These are phyloP conservation scores for Martes flavigula DNA, from an alignment of 2,797 vertebrate species.

Conservation along the genomic window DNA sequence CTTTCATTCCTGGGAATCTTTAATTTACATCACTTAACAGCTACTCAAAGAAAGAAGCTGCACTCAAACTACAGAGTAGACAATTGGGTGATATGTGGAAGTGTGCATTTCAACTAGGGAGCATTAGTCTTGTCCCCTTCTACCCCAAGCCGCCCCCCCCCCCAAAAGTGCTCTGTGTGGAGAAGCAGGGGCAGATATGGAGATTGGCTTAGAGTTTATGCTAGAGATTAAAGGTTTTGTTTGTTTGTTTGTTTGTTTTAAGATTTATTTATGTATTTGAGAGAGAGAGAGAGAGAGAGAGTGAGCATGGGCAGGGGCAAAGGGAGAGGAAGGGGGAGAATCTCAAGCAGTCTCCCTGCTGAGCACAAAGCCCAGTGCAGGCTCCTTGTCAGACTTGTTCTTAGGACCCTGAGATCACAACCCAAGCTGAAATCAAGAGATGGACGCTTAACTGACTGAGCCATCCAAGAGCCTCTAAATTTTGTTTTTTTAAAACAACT, in stretches of 20 bases:
- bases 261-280: not conserved
- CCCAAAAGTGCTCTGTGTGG: not conserved
- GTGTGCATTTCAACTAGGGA: not conserved
- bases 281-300: not conserved
- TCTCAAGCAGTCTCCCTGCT: not conserved
- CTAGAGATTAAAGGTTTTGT: not conserved
- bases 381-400: rapidly evolving
- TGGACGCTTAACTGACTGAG: not conserved
- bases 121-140: not conserved
- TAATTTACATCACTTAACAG: not conserved
- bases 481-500: not conserved
- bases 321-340: not conserved
- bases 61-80: not conserved
- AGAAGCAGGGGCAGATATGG: not conserved
- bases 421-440: not conserved
- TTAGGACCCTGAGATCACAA: not conserved
- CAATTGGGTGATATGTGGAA: not conserved
- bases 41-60: not conserved
- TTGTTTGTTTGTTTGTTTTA: not conserved
- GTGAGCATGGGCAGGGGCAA: not conserved
- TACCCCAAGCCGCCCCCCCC: not conserved
- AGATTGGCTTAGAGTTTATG: not conserved
- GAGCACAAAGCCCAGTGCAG: not conserved
- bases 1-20: not conserved
- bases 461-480: not conserved